Conservation (phyloP, 2,888 invertebrate genomes). For the Phytoseiulus persimilis region DNA sequence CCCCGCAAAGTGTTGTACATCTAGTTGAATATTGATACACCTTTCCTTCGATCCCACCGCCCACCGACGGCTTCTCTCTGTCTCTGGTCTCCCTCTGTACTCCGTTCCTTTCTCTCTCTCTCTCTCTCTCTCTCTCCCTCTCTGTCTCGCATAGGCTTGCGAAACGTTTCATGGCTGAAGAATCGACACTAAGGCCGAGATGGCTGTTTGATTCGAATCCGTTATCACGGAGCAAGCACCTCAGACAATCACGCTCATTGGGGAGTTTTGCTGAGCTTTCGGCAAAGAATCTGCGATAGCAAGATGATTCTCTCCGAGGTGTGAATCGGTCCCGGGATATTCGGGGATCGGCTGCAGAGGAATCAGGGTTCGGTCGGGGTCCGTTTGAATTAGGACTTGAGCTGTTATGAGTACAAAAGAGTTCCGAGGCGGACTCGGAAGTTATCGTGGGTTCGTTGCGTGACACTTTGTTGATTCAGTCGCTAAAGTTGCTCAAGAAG, state of each 20-base stretch:
- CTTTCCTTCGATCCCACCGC: not conserved
- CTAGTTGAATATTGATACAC: not conserved
- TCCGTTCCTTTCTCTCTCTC: not conserved
- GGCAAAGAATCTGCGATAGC: too few relatives aligned
- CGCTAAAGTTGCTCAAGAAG: not conserved
- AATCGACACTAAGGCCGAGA: not conserved
- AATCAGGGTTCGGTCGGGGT: too few relatives aligned
- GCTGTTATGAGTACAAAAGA: too few relatives aligned
- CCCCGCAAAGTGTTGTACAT: not conserved
- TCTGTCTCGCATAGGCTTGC: not conserved
- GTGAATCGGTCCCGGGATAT: too few relatives aligned
- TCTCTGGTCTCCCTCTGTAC: not conserved
- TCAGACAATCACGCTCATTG: too few relatives aligned
- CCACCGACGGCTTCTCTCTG: not conserved
- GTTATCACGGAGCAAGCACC: too few relatives aligned
- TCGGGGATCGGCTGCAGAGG: too few relatives aligned
- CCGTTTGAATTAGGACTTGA: too few relatives aligned
- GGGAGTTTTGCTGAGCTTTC: too few relatives aligned
- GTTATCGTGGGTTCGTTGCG: not conserved
- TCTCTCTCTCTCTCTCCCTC: not conserved
- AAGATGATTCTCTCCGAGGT: too few relatives aligned
- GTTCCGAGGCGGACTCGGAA: not conserved
- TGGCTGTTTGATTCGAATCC: too few relatives aligned
- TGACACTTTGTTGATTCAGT: not conserved
- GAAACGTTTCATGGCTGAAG: constrained; percentile 12